A percentile compares a stretch with the other conserved stretches of the same genome.
These are phyloP conservation scores for Arge pagana DNA, from an alignment of 2,888 invertebrate genomes.

Conservation along the genomic window DNA sequence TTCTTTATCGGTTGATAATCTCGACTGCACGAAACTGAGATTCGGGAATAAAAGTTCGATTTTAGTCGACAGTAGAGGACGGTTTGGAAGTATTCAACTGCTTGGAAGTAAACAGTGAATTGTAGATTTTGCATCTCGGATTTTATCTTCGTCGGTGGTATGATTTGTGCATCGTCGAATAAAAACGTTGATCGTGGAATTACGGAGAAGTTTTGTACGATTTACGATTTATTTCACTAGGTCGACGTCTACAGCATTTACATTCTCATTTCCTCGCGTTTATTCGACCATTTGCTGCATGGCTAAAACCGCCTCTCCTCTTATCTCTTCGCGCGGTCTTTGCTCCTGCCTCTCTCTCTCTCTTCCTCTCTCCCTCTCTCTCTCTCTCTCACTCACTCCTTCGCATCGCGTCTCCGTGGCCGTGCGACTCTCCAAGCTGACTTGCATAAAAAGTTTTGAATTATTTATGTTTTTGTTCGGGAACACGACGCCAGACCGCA, in stretches of 20 bases:
- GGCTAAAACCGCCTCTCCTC: constrained; percentile 18
- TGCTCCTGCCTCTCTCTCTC: constrained; percentile 18
- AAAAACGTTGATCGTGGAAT: constrained; percentile 11
- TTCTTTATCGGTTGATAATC: too few relatives aligned
- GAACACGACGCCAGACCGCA: constrained; percentile 40
- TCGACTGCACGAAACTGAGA: too few relatives aligned
- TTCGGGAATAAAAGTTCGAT: too few relatives aligned
- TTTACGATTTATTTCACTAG: too few relatives aligned
- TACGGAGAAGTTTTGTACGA: constrained; percentile 3
- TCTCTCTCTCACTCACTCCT: constrained; percentile 16
- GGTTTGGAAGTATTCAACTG: too few relatives aligned
- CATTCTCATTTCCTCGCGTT: constrained; percentile 39
- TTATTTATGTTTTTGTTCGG: constrained; percentile 57
- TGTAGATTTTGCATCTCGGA: too few relatives aligned
- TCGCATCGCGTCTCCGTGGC: constrained; percentile 27
- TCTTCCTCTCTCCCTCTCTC: constrained; percentile 19
- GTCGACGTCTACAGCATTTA: constrained; percentile 19
- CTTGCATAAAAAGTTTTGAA: constrained; percentile 52
- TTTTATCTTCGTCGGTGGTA: too few relatives aligned
- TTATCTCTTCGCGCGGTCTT: constrained; percentile 9
- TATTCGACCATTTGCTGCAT: constrained; percentile 47
- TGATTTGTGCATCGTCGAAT: too few relatives aligned
- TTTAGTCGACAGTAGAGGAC: too few relatives aligned
- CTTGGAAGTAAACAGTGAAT: too few relatives aligned
- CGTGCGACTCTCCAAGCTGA: constrained; percentile 26